Base-by-base conservation (phyloP, 2,888 invertebrate genomes). In the Timandra comae region DNA sequence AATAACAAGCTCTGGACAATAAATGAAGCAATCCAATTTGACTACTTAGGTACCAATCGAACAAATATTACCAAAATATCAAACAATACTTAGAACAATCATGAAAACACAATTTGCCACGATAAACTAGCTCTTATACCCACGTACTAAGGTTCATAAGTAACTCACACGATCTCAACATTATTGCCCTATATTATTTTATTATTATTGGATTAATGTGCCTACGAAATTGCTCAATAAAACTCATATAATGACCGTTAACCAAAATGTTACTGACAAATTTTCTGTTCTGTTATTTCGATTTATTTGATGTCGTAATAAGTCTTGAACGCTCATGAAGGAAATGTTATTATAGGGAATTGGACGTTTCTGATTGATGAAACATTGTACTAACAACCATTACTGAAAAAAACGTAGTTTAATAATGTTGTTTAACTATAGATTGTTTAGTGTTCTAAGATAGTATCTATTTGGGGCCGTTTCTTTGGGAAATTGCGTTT, bases 161-260 rank as follows among this genome's bases (percentile, higher is more conserved):
- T 8, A 9, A 24, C 10, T 9, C 11, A 16, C 16, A 16, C 16
- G 16, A 16, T 5, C 3, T 5, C 3, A 3, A 29, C 19, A 26
- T 33, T 36, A 21, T 22, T 35, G 16, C 25, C 33, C 26, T 26
- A 33, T 30, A 40, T 36, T 51, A 51, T 51, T 52, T 52, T 51
- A 37, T 49, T 49, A 40, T 73, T 72, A 71, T 69, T 64, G 58
- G 73, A 77, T 76, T 79, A 79, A 79, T 76, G 76, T 55, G 47
- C 38, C 45, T 38, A 61, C 64, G 43, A 77, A 77, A 78, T 77
- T 70, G 63, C 67, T 63, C 66, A 62, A 68, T 70, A 70, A 69
- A 60, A 53, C 51, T 36, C 57, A 42, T 49, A 53, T 52, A 54
- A 52, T 44, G 53, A 60, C 69, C 51, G 70, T 75, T 74, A 64